These are phyloP conservation scores for Zele albiditarsus DNA, from an alignment of 2,888 invertebrate genomes.

Conservation along the genomic window DNA sequence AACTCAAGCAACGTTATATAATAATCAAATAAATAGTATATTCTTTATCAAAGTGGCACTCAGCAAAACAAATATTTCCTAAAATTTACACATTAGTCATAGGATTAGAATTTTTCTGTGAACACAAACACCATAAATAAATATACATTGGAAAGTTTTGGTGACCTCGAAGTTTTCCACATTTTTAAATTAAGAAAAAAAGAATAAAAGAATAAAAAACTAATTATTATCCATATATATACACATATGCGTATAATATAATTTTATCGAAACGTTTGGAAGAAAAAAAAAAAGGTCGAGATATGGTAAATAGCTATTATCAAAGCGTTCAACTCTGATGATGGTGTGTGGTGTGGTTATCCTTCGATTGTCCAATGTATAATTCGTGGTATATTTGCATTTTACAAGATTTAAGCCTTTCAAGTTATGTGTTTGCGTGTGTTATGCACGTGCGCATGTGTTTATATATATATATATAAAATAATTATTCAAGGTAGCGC, in stretches of 20 bases:
- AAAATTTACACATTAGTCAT: neutral
- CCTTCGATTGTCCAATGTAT: constrained; percentile 22
- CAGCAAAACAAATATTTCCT: no score
- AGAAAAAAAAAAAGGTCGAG: neutral
- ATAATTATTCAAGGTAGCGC: neutral
- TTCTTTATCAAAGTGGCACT: no score
- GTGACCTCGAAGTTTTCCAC: neutral
- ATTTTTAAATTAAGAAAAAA: neutral
- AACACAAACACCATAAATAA: neutral
- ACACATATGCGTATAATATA: neutral
- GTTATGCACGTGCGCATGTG: neutral
- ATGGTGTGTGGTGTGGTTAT: constrained; percentile 19
- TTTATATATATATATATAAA: neutral
- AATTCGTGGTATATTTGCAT: constrained; percentile 1
- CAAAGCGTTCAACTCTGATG: constrained; percentile 24
- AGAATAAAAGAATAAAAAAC: neutral
- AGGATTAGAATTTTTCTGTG: neutral
- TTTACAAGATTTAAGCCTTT: constrained; percentile 3
- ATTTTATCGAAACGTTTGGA: neutral
- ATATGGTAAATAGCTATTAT: constrained; percentile 11
- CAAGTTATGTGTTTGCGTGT: neutral
- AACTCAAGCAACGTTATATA: no score
- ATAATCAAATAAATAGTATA: no score
- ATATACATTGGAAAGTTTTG: neutral
- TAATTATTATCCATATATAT: neutral